Base-by-base conservation (phyloP, 1,140 invertebrate genomes). In the Hyles vespertilio region DNA sequence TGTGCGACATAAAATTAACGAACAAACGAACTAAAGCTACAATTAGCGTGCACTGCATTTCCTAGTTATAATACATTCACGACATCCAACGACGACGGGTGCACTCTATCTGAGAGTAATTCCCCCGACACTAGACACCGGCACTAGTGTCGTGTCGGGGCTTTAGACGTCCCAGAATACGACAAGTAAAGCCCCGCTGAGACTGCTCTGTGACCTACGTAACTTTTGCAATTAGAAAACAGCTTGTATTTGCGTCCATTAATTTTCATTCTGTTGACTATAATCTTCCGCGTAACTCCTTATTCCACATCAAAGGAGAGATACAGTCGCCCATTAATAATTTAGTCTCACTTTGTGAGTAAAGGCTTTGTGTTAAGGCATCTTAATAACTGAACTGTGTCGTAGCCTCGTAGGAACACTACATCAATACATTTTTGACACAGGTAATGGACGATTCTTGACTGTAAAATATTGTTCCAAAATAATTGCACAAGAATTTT, bases 91-190 rank as follows among this genome's bases (percentile, higher is more conserved):
- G 59, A 49, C 56, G 32, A 43, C 46, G 8, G 47, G 56, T 45
- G 57, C 52, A 51, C 43, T 56, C 53, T 56, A 56, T 59, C 62
- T 54, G 43, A 8, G 53, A 50, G 45, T 58, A 59, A 64, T 52
- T 43, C 47, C 49, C 61, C 36, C 52, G 58, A 62, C 59, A 65
- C 56, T 55, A 46, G 51, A 22, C 51, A 54, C 58, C 51, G 49
- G 40, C 52, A n/a, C 36, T 54, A 54, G 52, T 44, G 36, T 58
- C 50, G 59, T 58, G 61, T 59, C 53, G 59, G 22, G 57, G 67
- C 57, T 65, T 64, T 61, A 65, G 34, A 58, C 55, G 61, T 67
- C 61, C 49, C 54, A 47, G 50, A 33, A 45, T 55, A 56, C 40
- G 63, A 68, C 69, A 63, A 49, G 47, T 36, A 51, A 56, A 59